These are phyloP conservation scores for Nothura maculosa DNA, from an alignment of 2,797 vertebrate species.

Conservation along the genomic window DNA sequence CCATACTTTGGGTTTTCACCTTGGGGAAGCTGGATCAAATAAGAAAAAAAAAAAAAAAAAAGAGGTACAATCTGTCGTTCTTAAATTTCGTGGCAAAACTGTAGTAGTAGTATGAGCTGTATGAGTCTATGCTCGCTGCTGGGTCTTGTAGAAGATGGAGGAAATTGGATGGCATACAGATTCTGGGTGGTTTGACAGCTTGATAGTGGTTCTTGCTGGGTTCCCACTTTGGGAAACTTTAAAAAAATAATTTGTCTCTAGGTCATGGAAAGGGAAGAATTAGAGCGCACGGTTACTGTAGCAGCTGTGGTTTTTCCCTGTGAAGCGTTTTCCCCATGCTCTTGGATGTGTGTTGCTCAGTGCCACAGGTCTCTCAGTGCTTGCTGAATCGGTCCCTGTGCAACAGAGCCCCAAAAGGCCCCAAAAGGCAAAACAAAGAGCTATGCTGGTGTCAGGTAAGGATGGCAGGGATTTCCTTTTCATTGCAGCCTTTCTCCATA, in stretches of 20 bases:
- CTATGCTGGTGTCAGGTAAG: accelerated
- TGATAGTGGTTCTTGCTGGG: neutral
- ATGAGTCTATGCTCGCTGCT: neutral
- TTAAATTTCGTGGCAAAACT: neutral
- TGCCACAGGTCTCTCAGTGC: accelerated
- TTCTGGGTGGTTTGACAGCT: constrained; percentile 2
- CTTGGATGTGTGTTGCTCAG: neutral
- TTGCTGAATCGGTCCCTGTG: accelerated
- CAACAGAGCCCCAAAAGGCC: neutral
- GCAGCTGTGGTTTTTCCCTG: neutral
- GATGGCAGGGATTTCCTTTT: neutral
- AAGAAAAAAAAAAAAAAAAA: too few species aligned
- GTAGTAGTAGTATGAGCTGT: accelerated
- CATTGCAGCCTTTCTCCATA: neutral
- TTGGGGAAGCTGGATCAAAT: neutral
- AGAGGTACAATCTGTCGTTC: neutral
- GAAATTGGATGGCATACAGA: neutral
- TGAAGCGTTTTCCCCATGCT: neutral
- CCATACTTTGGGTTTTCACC: neutral
- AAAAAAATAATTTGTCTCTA: neutral
- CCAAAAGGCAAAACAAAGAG: neutral
- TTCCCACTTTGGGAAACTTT: neutral
- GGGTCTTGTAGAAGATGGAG: neutral
- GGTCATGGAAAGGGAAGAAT: neutral
- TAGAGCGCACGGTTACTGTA: neutral